These are phyloP conservation scores for Zootoca vivipara DNA, from an alignment of 2,113 vertebrate genomes.

Conservation along the genomic window DNA sequence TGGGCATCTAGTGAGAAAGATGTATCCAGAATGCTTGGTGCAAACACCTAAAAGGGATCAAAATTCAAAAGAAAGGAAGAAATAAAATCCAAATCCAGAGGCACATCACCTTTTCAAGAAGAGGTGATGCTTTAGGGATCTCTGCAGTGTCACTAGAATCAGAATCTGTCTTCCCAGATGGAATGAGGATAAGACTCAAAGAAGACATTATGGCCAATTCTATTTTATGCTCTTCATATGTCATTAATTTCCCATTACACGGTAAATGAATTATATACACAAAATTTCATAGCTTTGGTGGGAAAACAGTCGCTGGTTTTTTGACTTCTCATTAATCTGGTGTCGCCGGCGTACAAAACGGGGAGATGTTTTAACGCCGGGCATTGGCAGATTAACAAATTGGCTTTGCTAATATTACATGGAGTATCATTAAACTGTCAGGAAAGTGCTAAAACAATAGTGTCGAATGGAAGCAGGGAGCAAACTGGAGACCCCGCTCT, in stretches of 20 bases:
- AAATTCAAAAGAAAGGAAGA: too few relatives aligned
- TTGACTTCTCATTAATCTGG: slow-evolving; percentile 40
- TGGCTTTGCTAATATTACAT: slow-evolving; percentile 41
- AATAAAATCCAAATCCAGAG: background rate
- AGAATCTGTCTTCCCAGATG: slow-evolving; percentile 37
- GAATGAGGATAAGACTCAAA: slow-evolving; percentile 47
- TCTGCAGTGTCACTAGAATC: background rate
- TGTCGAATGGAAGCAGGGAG: slow-evolving; percentile 30
- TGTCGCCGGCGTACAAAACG: slow-evolving; percentile 47
- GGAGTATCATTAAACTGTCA: slow-evolving; percentile 43
- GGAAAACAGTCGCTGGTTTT: slow-evolving; percentile 37
- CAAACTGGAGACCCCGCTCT: slow-evolving; percentile 6
- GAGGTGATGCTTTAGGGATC: background rate
- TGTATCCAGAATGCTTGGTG: background rate
- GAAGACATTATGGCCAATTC: slow-evolving; percentile 54
- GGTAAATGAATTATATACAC: slow-evolving; percentile 64
- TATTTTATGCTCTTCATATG: slow-evolving; percentile 59
- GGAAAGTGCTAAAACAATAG: slow-evolving; percentile 38
- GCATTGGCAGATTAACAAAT: slow-evolving; percentile 65
- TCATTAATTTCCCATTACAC: slow-evolving; percentile 58
- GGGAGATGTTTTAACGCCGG: slow-evolving; percentile 41
- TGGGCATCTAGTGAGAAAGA: too few relatives aligned
- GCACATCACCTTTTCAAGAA: background rate
- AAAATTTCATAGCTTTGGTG: slow-evolving; percentile 42
- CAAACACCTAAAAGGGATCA: background rate